Base-by-base conservation (phyloP, 92 coral and sea anemone species). In the Pocillopora grandis region DNA sequence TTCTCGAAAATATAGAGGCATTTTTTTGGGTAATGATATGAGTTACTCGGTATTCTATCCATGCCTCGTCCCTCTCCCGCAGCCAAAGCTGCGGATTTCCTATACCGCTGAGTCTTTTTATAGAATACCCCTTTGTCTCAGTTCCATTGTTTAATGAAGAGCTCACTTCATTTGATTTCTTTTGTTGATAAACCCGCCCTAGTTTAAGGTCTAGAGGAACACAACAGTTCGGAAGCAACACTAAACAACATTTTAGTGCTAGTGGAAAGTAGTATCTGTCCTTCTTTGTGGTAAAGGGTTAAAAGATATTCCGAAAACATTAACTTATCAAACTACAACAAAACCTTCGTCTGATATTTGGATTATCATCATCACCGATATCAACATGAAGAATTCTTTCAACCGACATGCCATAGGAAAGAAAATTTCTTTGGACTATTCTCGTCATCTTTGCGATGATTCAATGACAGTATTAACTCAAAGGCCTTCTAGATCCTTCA, bases 371-470 rank as follows among this genome's bases (percentile, higher is more conserved):
- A 3, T 7, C 52, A 42, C 55, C 12, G 16, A 31, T 35, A 69
- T 80, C 55, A 18, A 56, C 21, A 37, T 18, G 65, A 57, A 21
- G n/a, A 48, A 48, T 21, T 19, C 33, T 49, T 49, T 49, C 8
- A 20, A 71, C 5, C 17, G 17, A 19, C 52, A 49, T 19, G 17
- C 27, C 21, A 11, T 56, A 57, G 21, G 10, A 70, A 83, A 71
- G 71, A 73, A 10, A 56, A 12, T 48, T 48, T 83, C 86, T 5
- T 66, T 83, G 55, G 86, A 83, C 33, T 83, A 48, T 83, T 83
- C 86, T 35, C 64, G 86, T 49, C 73, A 83, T 63, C 35, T 83
- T 1, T 74, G 73, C 66, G 35, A 21, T 27, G 42, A 5, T n/a
- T 13, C 69, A 20, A 72, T 27, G 18, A 60, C n/a, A 18, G 11